Conservation (phyloP, 2,113 vertebrate species). For the Arothron firmamentum region DNA sequence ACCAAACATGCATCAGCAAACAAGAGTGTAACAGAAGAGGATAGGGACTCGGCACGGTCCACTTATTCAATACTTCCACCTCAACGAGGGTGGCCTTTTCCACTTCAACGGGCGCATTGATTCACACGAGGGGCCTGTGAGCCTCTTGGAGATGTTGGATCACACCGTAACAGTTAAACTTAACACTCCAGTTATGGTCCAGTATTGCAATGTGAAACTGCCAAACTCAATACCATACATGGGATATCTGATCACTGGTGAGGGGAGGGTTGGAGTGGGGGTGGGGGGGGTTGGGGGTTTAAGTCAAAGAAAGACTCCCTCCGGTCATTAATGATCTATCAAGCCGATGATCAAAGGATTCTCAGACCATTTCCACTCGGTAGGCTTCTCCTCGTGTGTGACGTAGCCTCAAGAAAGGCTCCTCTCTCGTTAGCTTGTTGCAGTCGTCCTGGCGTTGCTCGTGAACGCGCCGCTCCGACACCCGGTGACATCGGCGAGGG, state of each 20-base stretch:
- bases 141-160: slow-evolving; percentile 40
- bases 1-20: slow-evolving; percentile 71
- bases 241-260: slow-evolving; percentile 55
- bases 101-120: slow-evolving; percentile 40
- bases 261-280: not conserved
- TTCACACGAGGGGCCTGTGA: slow-evolving; percentile 31
- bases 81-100: slow-evolving; percentile 55
- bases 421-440: slow-evolving; percentile 9
- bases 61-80: slow-evolving; percentile 62
- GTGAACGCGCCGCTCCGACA: slow-evolving; percentile 11
- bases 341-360: no score
- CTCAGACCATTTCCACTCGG: slow-evolving; percentile 34
- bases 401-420: slow-evolving; percentile 3
- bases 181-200: slow-evolving; percentile 52
- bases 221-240: slow-evolving; percentile 51
- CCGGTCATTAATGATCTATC: no score
- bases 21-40: slow-evolving; percentile 60
- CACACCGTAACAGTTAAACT: slow-evolving; percentile 45
- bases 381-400: slow-evolving; percentile 22
- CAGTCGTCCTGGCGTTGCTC: slow-evolving; percentile 20
- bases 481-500: slow-evolving; percentile 6
- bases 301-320: no score
- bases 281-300: not conserved
- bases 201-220: slow-evolving; percentile 55
- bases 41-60: slow-evolving; percentile 39